Conservation (phyloP, 2,888 invertebrate species). For the Mycalesis mineus region DNA sequence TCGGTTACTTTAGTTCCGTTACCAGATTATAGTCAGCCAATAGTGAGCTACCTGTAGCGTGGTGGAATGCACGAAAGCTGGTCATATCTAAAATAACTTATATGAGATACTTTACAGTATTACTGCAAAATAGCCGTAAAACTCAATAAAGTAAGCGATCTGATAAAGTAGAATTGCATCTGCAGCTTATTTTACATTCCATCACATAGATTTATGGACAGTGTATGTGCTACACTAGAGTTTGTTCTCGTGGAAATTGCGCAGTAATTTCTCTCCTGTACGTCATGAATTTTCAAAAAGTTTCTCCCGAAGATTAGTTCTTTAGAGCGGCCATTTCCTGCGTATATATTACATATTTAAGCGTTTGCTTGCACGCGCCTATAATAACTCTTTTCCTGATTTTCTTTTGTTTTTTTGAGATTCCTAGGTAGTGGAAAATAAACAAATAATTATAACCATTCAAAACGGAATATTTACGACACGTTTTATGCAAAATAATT, state of each 20-base stretch:
- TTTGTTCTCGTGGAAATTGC: conserved; percentile 5
- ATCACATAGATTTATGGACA: conserved; percentile 1
- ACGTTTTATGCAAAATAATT: no score
- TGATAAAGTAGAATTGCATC: not conserved
- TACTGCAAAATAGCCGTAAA: no score
- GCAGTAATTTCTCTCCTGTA: conserved; percentile 12
- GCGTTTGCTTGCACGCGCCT: not conserved
- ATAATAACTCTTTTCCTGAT: not conserved
- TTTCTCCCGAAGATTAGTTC: conserved; percentile 7
- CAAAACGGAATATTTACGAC: no score
- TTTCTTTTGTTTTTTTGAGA: no score
- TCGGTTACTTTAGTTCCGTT: no score
- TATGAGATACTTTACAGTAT: no score
- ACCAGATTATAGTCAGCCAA: no score
- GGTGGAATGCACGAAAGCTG: no score
- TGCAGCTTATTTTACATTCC: not conserved
- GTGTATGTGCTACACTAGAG: not conserved
- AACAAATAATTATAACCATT: no score
- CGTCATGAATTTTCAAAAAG: conserved; percentile 13
- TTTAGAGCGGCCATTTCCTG: not conserved
- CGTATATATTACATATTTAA: conserved; percentile 1
- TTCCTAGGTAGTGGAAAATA: no score
- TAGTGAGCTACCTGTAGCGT: no score
- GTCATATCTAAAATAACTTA: no score
- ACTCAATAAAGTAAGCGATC: not conserved